phyloP scores from a whole-genome alignment of 1,140 invertebrate species.

The Magallana gigas region DNA sequence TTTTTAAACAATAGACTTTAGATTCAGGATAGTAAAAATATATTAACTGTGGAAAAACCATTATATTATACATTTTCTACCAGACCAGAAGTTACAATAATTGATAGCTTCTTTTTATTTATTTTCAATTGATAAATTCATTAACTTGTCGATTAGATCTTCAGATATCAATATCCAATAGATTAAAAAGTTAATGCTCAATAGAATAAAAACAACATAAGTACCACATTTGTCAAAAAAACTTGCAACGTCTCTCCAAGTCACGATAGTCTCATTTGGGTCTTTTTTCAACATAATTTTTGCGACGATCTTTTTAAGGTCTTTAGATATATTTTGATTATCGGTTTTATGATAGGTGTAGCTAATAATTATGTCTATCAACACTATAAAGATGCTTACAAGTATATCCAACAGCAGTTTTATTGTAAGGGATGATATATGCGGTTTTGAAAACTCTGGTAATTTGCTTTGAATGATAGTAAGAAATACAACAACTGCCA shows the following conservation, averaged over 20 bases:
- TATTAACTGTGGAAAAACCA: too few species aligned
- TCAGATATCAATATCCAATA: too few species aligned
- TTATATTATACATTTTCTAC: too few species aligned
- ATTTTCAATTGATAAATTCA: too few species aligned
- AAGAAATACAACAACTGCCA: conserved; percentile 82
- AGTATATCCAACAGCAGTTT: conserved; percentile 50
- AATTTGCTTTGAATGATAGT: conserved; percentile 82
- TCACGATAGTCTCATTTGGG: background rate
- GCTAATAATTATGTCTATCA: background rate
- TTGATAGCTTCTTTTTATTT: too few species aligned
- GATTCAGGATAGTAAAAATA: too few species aligned
- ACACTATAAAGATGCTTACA: conserved; percentile 1
- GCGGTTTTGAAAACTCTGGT: conserved; percentile 80
- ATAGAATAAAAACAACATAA: too few species aligned
- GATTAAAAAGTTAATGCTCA: too few species aligned
- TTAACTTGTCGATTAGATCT: too few species aligned
- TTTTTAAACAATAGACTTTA: too few species aligned
- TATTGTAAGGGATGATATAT: conserved; percentile 48
- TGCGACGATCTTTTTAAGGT: background rate
- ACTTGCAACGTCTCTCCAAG: background rate
- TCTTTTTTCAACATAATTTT: background rate
- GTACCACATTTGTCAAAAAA: background rate
- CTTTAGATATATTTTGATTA: background rate
- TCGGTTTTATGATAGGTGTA: background rate
- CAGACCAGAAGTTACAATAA: too few species aligned